These are phyloP conservation scores for Dromiciops gliroides DNA, from an alignment of 2,113 vertebrate genomes.

Conservation along the genomic window DNA sequence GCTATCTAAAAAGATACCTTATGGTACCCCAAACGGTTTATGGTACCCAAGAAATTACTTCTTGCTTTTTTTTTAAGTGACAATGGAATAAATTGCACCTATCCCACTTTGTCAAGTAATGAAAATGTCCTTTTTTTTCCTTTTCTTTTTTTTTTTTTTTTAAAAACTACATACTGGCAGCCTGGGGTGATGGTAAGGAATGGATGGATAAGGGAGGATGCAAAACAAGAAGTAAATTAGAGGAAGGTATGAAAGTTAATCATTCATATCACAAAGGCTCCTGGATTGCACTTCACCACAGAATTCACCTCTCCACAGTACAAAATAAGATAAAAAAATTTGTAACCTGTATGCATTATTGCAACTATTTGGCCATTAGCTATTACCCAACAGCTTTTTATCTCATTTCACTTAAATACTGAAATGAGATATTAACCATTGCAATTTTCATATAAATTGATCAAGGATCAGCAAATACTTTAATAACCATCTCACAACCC, in stretches of 20 bases:
- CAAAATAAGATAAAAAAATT: slow-evolving; percentile 70
- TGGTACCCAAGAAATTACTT: slow-evolving; percentile 77
- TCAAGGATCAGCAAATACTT: slow-evolving; percentile 67
- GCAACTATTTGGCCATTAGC: slow-evolving; percentile 85
- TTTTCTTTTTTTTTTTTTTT: slow-evolving; percentile 73
- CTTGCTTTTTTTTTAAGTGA: slow-evolving; percentile 70
- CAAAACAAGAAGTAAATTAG: slow-evolving; percentile 38
- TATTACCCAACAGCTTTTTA: slow-evolving; percentile 75
- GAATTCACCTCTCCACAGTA: slow-evolving; percentile 76
- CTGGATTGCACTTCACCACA: slow-evolving; percentile 81
- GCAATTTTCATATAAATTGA: slow-evolving; percentile 70
- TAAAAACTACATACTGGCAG: slow-evolving; percentile 75
- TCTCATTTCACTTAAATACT: slow-evolving; percentile 75
- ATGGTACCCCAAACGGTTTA: slow-evolving; percentile 60
- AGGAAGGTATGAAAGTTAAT: slow-evolving; percentile 54
- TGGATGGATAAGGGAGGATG: slow-evolving; percentile 65
- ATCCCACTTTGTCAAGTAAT: slow-evolving; percentile 87
- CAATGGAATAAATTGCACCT: slow-evolving; percentile 87
- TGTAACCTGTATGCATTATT: slow-evolving; percentile 72
- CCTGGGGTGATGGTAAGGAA: slow-evolving; percentile 17
- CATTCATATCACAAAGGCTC: slow-evolving; percentile 66
- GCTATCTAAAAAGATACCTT: slow-evolving; percentile 84
- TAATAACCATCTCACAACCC: slow-evolving; percentile 73
- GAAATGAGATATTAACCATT: slow-evolving; percentile 62
- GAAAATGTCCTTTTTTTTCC: slow-evolving; percentile 80